These are phyloP conservation scores for Syrmaticus mikado DNA, from an alignment of 2,113 vertebrate species.

Conservation along the genomic window DNA sequence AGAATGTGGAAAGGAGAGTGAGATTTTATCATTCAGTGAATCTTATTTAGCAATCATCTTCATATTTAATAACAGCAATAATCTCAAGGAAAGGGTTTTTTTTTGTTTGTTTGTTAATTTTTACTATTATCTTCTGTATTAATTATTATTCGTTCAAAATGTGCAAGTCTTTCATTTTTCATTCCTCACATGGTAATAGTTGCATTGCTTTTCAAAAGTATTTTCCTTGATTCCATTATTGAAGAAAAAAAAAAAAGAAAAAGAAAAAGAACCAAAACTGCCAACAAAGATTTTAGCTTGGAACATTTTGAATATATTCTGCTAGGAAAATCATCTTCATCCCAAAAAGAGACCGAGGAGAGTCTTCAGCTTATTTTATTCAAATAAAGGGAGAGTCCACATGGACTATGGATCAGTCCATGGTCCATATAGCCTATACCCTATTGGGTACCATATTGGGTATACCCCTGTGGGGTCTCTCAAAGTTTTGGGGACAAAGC, in stretches of 20 bases:
- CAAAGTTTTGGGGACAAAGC: no score
- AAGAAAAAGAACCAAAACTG: not conserved
- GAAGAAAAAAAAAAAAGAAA: not conserved
- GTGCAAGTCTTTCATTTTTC: not conserved
- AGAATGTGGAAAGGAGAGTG: not conserved
- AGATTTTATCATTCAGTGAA: slow-evolving; percentile 54
- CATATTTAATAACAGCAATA: slow-evolving; percentile 61
- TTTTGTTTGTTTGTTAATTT: not conserved
- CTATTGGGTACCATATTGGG: no score
- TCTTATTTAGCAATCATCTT: slow-evolving; percentile 47
- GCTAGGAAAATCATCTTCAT: no score
- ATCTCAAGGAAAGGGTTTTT: slow-evolving; percentile 1
- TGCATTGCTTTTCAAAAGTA: not conserved
- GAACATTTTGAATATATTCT: not conserved
- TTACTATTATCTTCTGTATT: slow-evolving; percentile 13
- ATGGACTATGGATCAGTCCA: no score
- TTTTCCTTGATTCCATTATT: not conserved
- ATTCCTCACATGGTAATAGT: not conserved
- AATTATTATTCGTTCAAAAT: not conserved
- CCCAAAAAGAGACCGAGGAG: no score
- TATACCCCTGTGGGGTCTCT: no score
- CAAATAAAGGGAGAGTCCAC: no score
- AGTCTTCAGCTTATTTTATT: no score
- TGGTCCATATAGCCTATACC: no score
- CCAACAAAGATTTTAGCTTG: not conserved